Conservation (phyloP, 2,113 vertebrate genomes). For the Vulpes ferrilata region DNA sequence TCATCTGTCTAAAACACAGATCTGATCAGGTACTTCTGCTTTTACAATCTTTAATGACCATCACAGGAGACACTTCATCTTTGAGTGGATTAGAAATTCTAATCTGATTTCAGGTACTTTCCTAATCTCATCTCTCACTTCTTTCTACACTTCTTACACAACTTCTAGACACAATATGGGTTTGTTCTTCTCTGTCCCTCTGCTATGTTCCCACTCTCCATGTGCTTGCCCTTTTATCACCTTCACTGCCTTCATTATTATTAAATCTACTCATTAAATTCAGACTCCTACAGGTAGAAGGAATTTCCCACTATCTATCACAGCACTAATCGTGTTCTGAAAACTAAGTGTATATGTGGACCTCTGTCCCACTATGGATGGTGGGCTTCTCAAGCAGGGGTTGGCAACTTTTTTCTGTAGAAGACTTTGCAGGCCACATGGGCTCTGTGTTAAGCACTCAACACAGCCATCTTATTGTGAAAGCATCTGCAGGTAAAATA, state of each 20-base stretch:
- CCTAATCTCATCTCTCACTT: constrained; percentile 19
- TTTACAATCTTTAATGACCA: constrained; percentile 25
- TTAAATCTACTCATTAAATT: constrained; percentile 1
- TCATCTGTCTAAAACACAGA: constrained; percentile 17
- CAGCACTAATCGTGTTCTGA: neutral
- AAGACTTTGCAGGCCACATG: neutral
- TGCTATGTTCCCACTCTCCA: neutral
- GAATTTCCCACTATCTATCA: neutral
- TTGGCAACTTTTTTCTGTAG: neutral
- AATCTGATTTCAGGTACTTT: constrained; percentile 60
- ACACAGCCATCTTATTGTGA: neutral
- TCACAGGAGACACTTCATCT: neutral
- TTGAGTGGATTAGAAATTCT: constrained; percentile 17
- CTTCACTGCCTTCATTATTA: neutral
- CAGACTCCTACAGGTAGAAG: constrained; percentile 21
- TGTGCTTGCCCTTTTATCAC: neutral
- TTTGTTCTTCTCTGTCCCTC: neutral
- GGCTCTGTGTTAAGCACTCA: neutral
- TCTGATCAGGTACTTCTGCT: constrained; percentile 44
- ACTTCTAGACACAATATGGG: neutral
- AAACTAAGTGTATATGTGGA: neutral
- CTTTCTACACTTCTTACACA: neutral
- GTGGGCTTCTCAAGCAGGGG: neutral
- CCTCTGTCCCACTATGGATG: neutral
- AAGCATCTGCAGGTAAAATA: neutral